These are phyloP conservation scores for Nineta flava DNA, from an alignment of 2,888 invertebrate species.

Conservation along the genomic window DNA sequence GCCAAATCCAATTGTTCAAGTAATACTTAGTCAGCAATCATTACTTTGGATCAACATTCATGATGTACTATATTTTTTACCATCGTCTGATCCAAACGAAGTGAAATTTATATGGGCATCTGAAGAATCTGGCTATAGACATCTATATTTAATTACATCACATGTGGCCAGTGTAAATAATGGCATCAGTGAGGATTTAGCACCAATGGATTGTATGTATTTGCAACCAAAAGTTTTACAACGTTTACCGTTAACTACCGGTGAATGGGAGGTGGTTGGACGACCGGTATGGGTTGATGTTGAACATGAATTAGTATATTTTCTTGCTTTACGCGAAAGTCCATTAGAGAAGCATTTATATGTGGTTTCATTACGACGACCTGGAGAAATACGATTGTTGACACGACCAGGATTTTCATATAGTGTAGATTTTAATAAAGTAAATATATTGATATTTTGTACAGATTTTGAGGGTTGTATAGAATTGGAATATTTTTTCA, in stretches of 20 bases:
- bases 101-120: conserved; percentile 73
- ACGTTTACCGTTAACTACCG: conserved; percentile 62
- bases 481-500: neutral
- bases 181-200: conserved; percentile 34
- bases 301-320: conserved; percentile 65
- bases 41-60: conserved; percentile 91
- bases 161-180: conserved; percentile 34
- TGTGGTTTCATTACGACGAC: conserved; percentile 56
- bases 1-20: conserved; percentile 35
- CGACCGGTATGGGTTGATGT: conserved; percentile 80
- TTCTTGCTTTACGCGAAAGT: conserved; percentile 77
- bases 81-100: conserved; percentile 32
- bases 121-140: conserved; percentile 80
- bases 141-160: conserved; percentile 68
- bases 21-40: conserved; percentile 44
- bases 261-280: conserved; percentile 88
- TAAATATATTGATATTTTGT: conserved; percentile 18
- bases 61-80: conserved; percentile 74
- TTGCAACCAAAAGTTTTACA: conserved; percentile 45
- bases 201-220: conserved; percentile 33
- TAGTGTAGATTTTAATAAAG: conserved; percentile 63
- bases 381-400: conserved; percentile 56
- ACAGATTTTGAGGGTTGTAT: neutral
- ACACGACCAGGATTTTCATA: conserved; percentile 78
- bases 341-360: conserved; percentile 88